Base-by-base conservation (phyloP, 2,797 vertebrate genomes). In the Leptoclinus maculatus region DNA sequence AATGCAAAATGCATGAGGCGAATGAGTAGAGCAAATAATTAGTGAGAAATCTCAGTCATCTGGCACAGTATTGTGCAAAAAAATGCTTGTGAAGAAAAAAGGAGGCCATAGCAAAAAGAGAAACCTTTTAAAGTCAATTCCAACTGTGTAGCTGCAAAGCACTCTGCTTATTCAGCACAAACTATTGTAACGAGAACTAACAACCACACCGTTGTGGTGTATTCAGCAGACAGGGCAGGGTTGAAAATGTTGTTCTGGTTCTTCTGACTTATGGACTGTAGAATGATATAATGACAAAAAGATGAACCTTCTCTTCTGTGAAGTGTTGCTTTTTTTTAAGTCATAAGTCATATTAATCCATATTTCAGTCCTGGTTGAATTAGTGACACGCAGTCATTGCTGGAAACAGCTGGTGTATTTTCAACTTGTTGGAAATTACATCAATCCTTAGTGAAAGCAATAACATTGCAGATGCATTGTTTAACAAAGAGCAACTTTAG, bases 51-150 rank as follows among this genome's bases (percentile, higher is more conserved):
- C 12, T 21, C 10, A 76, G 2, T 60, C 58, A 53, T 63, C 64
- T 58, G 57, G 57, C 57, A 73, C 21, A 58, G 12, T 41, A 14
- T 3, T 71, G 21, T 58, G 19, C 47, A 66, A 51, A 34, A 34
- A 41, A 29, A 70, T 23, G 5, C 7, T 7, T 73, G 1, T 36
- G 23, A 54, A 66, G 16, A 51, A 57, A 69, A 62, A 70, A 45
- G 19, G 17, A 59, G 36, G 29, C 34, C 54, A 8, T 32, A 27
- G 47, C 29, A 76, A 32, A n/a, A 62, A 79, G 7, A 69, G 39
- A 77, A 64, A 19, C 10, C 16, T 16, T 83, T 75, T 65, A 25
- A 71, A 74, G 25, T 71, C 13, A 17, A 6, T 62, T 39, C 12
- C 16, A 25, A 53, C 4, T 51, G n/a, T 39, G 49, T 54, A 21